phyloP scores from a whole-genome alignment of 2,797 vertebrate genomes.

The Lindbergichthys nudifrons region DNA sequence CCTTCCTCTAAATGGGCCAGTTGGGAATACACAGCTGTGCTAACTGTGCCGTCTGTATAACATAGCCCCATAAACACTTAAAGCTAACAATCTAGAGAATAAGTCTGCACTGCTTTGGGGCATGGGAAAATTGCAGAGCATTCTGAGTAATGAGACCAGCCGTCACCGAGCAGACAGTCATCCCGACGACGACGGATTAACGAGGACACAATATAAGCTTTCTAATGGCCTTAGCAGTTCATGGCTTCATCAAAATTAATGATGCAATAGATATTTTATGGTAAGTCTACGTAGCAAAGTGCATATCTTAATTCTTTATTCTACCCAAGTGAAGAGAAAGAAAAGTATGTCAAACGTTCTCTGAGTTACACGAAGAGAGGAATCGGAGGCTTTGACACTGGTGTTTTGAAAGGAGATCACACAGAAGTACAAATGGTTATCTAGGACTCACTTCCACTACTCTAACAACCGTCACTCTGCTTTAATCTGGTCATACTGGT shows the following conservation, averaged over 20 bases:
- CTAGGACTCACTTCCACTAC: slow-evolving; percentile 39
- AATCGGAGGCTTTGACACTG: slow-evolving; percentile 53
- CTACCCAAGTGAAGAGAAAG: slow-evolving; percentile 67
- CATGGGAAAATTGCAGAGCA: slow-evolving; percentile 72
- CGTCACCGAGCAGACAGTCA: slow-evolving; percentile 71
- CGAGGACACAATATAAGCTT: slow-evolving; percentile 85
- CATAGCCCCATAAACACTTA: slow-evolving; percentile 80
- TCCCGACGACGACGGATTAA: slow-evolving; percentile 78
- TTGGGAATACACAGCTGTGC: slow-evolving; percentile 76
- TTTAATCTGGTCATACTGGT: slow-evolving; percentile 55
- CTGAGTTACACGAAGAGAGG: slow-evolving; percentile 48
- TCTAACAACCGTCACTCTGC: slow-evolving; percentile 53
- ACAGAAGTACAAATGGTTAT: slow-evolving; percentile 47
- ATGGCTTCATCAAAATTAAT: slow-evolving; percentile 88
- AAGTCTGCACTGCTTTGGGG: slow-evolving; percentile 73
- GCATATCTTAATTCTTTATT: slow-evolving; percentile 86
- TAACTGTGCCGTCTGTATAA: slow-evolving; percentile 68
- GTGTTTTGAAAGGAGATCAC: slow-evolving; percentile 46
- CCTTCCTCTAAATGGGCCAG: slow-evolving; percentile 66
- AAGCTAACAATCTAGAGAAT: slow-evolving; percentile 82
- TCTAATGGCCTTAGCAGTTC: slow-evolving; percentile 81
- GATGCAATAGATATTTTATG: slow-evolving; percentile 87
- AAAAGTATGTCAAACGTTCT: slow-evolving; percentile 71
- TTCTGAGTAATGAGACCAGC: slow-evolving; percentile 80
- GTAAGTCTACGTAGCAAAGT: slow-evolving; percentile 83